Evolutionary conservation across 2,797 vertebrate genomes (phyloP).

Genomic region (Pangasius djambal): DNA sequence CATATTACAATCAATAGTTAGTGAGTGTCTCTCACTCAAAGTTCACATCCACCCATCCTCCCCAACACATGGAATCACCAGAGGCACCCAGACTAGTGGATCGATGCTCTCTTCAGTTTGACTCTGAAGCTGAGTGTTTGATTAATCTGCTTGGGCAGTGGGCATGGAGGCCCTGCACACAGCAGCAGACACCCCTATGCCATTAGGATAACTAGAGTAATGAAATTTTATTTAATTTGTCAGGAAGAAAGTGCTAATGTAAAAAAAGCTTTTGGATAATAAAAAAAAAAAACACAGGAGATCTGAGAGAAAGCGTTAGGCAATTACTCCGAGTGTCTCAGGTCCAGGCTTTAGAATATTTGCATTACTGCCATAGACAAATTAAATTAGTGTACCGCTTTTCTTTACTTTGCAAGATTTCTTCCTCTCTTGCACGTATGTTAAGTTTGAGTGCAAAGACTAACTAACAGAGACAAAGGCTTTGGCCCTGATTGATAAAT

Average conservation of each 20-base stretch:
- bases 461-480: slow-evolving; percentile 72
- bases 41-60: slow-evolving; percentile 64
- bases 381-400: slow-evolving; percentile 93
- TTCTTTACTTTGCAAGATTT: slow-evolving; percentile 81
- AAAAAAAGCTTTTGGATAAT: slow-evolving; percentile 96
- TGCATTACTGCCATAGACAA: slow-evolving; percentile 95
- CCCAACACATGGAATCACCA: slow-evolving; percentile 55
- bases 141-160: slow-evolving; percentile 78
- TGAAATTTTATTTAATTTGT: slow-evolving; percentile 99
- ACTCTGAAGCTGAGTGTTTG: slow-evolving; percentile 81
- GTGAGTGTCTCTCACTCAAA: slow-evolving; percentile 72
- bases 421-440: slow-evolving; percentile 71
- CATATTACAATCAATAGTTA: slow-evolving; percentile 75
- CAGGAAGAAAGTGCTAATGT: slow-evolving; percentile 99
- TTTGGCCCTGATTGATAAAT: slow-evolving; percentile 70
- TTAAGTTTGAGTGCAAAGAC: slow-evolving; percentile 67
- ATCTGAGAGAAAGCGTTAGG: slow-evolving; percentile 97
- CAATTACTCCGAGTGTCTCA: slow-evolving; percentile 95
- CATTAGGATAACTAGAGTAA: slow-evolving; percentile 97
- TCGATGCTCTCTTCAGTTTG: slow-evolving; percentile 79
- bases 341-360: slow-evolving; percentile 93
- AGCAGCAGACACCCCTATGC: slow-evolving; percentile 89
- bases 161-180: slow-evolving; percentile 80
- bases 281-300: slow-evolving; percentile 73
- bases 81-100: slow-evolving; percentile 74